These are phyloP conservation scores for Ichneumoninae sp. DNA, from an alignment of 2,888 invertebrate genomes.

Conservation along the genomic window DNA sequence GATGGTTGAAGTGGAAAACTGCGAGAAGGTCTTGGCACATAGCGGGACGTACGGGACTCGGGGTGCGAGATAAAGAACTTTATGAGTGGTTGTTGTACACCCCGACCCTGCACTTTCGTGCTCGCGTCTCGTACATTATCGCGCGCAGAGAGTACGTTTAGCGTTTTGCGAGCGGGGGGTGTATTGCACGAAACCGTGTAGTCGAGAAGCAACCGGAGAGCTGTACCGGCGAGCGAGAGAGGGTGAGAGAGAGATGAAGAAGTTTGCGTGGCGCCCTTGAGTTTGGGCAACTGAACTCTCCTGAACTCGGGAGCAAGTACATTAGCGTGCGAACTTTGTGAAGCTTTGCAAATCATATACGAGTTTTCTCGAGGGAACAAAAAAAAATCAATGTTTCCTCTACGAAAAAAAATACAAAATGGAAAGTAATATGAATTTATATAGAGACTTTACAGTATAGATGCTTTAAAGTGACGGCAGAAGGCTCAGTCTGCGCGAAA, in stretches of 20 bases:
- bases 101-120: constrained; percentile 69
- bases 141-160: constrained; percentile 47
- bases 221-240: not conserved
- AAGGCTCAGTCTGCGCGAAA: not conserved
- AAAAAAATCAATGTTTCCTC: constrained; percentile 15
- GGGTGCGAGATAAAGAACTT: constrained; percentile 59
- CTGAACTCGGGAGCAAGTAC: constrained; percentile 15
- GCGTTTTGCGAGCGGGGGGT: constrained; percentile 7
- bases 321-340: constrained; percentile 23
- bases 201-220: constrained; percentile 3
- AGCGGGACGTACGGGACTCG: constrained; percentile 38
- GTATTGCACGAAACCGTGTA: constrained; percentile 20
- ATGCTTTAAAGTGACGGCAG: not conserved
- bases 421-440: not conserved
- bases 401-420: not conserved
- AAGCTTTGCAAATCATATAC: constrained; percentile 19
- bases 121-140: constrained; percentile 72
- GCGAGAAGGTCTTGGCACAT: not conserved
- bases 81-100: constrained; percentile 55
- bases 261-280: constrained; percentile 47
- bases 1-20: constrained; percentile 8
- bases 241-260: not conserved
- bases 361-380: not conserved
- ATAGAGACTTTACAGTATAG: not conserved
- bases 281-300: constrained; percentile 51